Evolutionary conservation across 2,888 invertebrate genomes (phyloP).

Genomic region (Horisme vitalbata): DNA sequence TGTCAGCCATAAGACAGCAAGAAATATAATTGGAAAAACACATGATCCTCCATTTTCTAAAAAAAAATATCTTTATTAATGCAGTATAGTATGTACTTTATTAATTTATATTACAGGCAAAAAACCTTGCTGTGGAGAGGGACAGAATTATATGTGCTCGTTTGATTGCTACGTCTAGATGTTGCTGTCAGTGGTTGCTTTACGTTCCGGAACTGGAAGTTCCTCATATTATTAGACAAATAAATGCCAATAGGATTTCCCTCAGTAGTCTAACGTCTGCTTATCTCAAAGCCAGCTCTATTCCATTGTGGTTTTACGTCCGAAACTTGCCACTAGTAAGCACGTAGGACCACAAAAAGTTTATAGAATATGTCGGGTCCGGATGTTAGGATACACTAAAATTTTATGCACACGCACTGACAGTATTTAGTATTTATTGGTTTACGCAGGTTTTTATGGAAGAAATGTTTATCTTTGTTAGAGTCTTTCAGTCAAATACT

Average conservation of each 20-base stretch:
- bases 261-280: neutral
- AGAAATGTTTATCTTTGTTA: neutral
- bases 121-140: too few species aligned
- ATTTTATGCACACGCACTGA: slow-evolving; percentile 22
- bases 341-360: slow-evolving; percentile 32
- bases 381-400: slow-evolving; percentile 17
- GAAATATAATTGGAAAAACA: too few species aligned
- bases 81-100: too few species aligned
- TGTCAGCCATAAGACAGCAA: too few species aligned
- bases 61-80: too few species aligned
- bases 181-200: too few species aligned
- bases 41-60: too few species aligned
- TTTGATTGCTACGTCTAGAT: too few species aligned
- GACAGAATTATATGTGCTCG: too few species aligned
- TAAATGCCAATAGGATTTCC: neutral
- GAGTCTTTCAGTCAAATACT: neutral
- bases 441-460: slow-evolving; percentile 1
- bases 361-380: slow-evolving; percentile 24
- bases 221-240: neutral
- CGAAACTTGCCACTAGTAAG: slow-evolving; percentile 15
- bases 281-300: slow-evolving; percentile 12
- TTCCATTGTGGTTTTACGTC: slow-evolving; percentile 9
- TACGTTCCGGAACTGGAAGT: too few species aligned
- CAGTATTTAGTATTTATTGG: slow-evolving; percentile 16
- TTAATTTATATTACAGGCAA: too few species aligned